Evolutionary conservation across 1,140 invertebrate species (phyloP).

Genomic region (Berghia stephanieae): DNA sequence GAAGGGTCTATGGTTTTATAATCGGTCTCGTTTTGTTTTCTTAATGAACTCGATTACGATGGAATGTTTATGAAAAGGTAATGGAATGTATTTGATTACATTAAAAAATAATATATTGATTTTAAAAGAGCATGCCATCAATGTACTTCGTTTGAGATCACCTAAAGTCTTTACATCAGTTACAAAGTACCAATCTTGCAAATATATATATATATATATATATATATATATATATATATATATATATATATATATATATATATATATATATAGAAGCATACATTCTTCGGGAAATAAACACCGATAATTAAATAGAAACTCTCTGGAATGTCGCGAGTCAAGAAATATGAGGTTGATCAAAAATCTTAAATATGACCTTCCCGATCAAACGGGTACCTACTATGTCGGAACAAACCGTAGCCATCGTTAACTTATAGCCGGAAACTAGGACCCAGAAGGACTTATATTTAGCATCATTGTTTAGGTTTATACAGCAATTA

Average conservation of each 20-base stretch:
- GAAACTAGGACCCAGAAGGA: conserved; percentile 12
- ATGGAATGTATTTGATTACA: too few relatives aligned
- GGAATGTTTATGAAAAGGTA: too few relatives aligned
- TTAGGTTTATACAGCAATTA: too few relatives aligned
- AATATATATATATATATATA: not conserved
- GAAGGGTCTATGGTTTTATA: too few relatives aligned
- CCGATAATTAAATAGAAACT: not conserved
- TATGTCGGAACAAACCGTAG: not conserved
- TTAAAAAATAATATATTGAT: too few relatives aligned
- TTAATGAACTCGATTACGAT: too few relatives aligned
- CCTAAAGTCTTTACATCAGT: too few relatives aligned
- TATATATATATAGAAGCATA: not conserved
- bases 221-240: conserved; percentile 8
- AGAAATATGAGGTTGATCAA: not conserved
- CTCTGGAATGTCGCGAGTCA: not conserved
- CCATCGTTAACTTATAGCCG: conserved; percentile 9
- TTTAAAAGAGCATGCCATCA: too few relatives aligned
- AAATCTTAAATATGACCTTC: not conserved
- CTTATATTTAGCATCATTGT: too few relatives aligned
- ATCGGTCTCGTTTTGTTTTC: too few relatives aligned
- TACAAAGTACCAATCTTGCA: too few relatives aligned
- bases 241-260: conserved; percentile 14
- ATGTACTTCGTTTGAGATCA: too few relatives aligned
- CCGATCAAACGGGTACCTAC: not conserved
- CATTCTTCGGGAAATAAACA: not conserved